These are phyloP conservation scores for Aix galericulata DNA, from an alignment of 2,113 vertebrate species.

Conservation along the genomic window DNA sequence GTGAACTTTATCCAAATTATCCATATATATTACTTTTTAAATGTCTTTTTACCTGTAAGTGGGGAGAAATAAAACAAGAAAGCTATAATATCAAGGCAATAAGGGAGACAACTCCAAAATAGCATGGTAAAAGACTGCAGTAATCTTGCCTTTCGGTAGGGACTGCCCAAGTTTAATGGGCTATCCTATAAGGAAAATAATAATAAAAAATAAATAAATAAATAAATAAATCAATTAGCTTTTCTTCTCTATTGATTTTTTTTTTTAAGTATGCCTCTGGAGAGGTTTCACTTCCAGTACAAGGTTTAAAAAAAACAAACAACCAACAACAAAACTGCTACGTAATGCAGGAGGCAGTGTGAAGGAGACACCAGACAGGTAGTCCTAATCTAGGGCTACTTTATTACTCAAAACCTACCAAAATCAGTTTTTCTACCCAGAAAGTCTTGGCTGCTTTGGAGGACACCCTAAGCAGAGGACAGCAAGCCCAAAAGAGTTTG, in stretches of 20 bases:
- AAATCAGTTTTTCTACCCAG: neutral
- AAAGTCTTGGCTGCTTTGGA: neutral
- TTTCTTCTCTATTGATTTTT: conserved; percentile 32
- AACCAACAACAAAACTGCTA: neutral
- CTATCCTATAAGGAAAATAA: neutral
- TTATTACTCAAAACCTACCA: conserved; percentile 14
- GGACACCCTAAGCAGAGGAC: neutral
- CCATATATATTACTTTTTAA: neutral
- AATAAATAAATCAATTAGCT: conserved; percentile 40
- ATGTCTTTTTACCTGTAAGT: neutral
- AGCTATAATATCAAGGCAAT: neutral
- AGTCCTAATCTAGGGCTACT: conserved; percentile 6
- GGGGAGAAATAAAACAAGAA: neutral
- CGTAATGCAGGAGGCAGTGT: neutral
- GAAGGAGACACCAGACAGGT: conserved; percentile 33
- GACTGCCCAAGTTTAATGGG: neutral
- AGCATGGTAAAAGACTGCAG: neutral
- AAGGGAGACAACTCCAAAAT: rapidly evolving
- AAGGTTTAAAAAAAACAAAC: neutral
- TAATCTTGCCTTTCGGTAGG: neutral
- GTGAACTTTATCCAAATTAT: neutral
- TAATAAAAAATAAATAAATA: neutral
- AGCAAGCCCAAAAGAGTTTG: neutral
- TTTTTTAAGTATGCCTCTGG: neutral
- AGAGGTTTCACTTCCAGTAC: neutral